Evolutionary conservation across 2,797 vertebrate genomes (phyloP).

Genomic region (Helostoma temminkii): DNA sequence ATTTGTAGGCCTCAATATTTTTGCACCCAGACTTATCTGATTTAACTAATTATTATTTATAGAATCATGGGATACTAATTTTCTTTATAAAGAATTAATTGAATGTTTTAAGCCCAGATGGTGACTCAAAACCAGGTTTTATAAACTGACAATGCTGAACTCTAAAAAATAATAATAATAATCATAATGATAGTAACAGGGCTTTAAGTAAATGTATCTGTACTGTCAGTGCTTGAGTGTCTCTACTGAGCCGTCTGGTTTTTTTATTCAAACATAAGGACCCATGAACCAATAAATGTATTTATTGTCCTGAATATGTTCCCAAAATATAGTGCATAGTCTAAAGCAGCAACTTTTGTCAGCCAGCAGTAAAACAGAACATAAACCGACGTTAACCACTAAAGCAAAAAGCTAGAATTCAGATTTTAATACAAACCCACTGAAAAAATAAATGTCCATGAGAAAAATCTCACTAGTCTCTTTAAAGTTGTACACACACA

Average conservation of each 20-base stretch:
- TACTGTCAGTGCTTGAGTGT: too few species aligned
- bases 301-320: too few species aligned
- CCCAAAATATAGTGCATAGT: too few species aligned
- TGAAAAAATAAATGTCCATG: background rate
- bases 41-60: background rate
- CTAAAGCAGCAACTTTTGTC: background rate
- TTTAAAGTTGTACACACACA: background rate
- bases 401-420: background rate
- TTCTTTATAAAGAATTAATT: background rate
- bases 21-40: background rate
- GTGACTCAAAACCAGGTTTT: too few species aligned
- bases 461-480: background rate
- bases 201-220: too few species aligned
- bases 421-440: background rate
- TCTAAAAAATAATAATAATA: too few species aligned
- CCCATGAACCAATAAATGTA: too few species aligned
- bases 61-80: background rate
- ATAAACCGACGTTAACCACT: slow-evolving; percentile 7
- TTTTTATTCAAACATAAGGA: too few species aligned
- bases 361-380: background rate
- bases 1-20: background rate
- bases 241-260: too few species aligned
- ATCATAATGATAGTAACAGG: too few species aligned
- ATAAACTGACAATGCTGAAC: too few species aligned
- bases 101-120: background rate